Conservation (phyloP, 2,797 vertebrate species). For the Craterocephalus amniculus region DNA sequence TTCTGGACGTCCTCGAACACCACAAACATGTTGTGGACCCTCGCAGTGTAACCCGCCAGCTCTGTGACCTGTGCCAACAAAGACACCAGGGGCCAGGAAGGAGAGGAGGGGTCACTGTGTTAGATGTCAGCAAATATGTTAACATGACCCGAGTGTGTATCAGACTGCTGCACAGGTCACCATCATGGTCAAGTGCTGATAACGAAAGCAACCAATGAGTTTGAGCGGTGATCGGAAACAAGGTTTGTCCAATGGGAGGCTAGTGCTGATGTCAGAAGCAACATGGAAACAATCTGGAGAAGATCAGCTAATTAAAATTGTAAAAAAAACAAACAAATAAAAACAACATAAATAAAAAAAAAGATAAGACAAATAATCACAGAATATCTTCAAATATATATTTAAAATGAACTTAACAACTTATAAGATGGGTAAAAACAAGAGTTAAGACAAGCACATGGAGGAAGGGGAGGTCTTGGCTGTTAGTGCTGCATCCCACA, state of each 20-base stretch:
- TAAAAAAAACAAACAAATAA: no score
- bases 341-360: no score
- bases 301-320: neutral
- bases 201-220: conserved; percentile 1
- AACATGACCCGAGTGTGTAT: neutral
- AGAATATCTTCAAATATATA: neutral
- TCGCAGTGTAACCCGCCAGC: conserved; percentile 94
- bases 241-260: neutral
- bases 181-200: neutral
- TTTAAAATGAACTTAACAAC: no score
- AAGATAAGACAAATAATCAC: neutral
- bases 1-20: conserved; percentile 96
- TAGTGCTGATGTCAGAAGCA: no score
- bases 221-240: neutral
- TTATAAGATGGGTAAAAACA: no score
- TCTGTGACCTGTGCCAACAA: conserved; percentile 89
- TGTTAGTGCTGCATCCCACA: conserved; percentile 22
- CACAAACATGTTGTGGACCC: conserved; percentile 95
- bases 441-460: neutral
- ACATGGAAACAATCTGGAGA: neutral
- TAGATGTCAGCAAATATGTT: conserved; percentile 4
- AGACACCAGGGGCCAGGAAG: conserved; percentile 13
- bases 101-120: conserved; percentile 3
- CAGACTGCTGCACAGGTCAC: neutral
- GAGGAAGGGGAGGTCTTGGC: neutral